Base-by-base conservation (phyloP, 2,888 invertebrate genomes). In the Sarcophaga variegata region DNA sequence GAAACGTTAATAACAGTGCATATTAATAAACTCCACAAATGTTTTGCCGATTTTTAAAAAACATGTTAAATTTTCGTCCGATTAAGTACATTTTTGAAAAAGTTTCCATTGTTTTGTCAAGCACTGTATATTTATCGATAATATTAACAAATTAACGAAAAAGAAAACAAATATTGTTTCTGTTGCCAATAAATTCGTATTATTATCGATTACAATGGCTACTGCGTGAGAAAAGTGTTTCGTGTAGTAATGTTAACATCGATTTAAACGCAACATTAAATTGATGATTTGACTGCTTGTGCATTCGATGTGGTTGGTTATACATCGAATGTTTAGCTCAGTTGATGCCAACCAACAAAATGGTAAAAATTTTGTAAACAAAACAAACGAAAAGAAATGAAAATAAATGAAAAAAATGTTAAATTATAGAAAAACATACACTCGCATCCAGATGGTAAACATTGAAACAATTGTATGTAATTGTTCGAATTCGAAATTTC, bases 401-500 rank as follows among this genome's bases (percentile, higher is more conserved):
- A 22, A 71, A 83, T 64, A 45, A 83, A 86, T 64, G 27, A 20
- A 67, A 45, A 54, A 37, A 54, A 37, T 10, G 10, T 10, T 37
- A 37, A 10, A 37, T 37, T 37, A 70, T 63, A 79, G 64, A 67
- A 62, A 17, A n/a, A 6, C 20, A 75, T 27, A 76, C n/a, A 49
- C 25, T 47, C 25, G 6, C 64, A 64, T 47, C 20, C 2, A 37
- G 8, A 37, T 37, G 37, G 25, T 66, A 14, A 70, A 27, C 76
- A 64, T 63, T 69, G 64, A 69, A 60, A 85, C 83, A 88, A 81
- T 87, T 82, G 77, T 60, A 64, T 86, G 86, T 64, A 79, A 88
- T 88, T 88, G 85, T 88, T 71, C 2, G 37, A 86, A 88, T 86
- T 83, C 79, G 79, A 81, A 79, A 83, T 87, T 87, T 87, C 84